These are phyloP conservation scores for Isurus oxyrinchus DNA, from an alignment of 2,113 vertebrate genomes.

Conservation along the genomic window DNA sequence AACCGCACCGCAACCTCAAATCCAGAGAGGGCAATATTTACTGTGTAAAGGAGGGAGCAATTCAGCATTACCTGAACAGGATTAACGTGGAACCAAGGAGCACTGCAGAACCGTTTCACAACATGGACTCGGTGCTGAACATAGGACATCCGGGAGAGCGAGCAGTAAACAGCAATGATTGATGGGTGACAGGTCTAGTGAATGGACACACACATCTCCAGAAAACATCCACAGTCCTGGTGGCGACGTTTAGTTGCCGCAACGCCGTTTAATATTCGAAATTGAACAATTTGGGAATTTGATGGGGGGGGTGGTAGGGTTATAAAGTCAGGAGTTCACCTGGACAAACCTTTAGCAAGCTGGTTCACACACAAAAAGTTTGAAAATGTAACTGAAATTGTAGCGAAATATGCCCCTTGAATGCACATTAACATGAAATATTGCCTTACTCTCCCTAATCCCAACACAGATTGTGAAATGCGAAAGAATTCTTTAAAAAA, in stretches of 20 bases:
- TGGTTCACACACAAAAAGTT: not conserved
- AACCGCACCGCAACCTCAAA: not conserved
- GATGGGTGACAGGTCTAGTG: not conserved
- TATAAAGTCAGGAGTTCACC: not conserved
- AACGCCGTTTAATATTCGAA: not conserved
- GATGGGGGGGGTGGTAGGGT: not conserved
- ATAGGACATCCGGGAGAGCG: not conserved
- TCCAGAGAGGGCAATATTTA: not conserved
- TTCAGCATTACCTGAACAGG: not conserved
- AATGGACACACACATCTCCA: not conserved
- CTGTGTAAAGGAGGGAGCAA: not conserved
- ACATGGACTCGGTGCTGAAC: not conserved
- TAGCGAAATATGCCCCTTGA: not conserved
- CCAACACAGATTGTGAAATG: not conserved
- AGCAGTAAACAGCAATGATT: conserved; percentile 5
- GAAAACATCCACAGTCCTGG: too few species aligned
- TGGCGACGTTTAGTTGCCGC: not conserved
- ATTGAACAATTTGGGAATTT: not conserved
- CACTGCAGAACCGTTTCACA: not conserved
- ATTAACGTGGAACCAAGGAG: not conserved
- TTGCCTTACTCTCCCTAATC: not conserved
- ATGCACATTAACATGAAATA: not conserved
- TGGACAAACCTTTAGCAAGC: not conserved
- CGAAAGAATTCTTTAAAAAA: not conserved
- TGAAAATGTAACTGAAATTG: not conserved